Evolutionary conservation across 1,140 invertebrate species (phyloP).

Genomic region (Drosophila malerkotliana): DNA sequence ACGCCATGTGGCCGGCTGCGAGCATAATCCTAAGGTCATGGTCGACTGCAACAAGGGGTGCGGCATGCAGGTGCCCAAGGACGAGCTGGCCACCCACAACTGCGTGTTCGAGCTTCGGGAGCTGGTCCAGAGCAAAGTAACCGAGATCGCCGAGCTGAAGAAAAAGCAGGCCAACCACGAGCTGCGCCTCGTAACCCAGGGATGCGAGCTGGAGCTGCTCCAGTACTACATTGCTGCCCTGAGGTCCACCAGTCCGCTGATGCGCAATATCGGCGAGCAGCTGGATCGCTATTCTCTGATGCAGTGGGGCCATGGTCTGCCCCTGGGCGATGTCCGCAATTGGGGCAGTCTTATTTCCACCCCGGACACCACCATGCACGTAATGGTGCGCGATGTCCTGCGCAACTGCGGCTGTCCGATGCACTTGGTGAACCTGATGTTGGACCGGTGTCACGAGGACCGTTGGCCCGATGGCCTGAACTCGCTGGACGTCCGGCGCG

Average conservation of each 20-base stretch:
- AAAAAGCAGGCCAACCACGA: slow-evolving; percentile 25
- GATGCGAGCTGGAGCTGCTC: slow-evolving; percentile 60
- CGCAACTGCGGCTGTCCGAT: slow-evolving; percentile 50
- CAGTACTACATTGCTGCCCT: slow-evolving; percentile 61
- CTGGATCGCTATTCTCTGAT: slow-evolving; percentile 60
- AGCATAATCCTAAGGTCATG: slow-evolving; percentile 56
- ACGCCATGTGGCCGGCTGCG: slow-evolving; percentile 45
- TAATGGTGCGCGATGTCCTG: slow-evolving; percentile 46
- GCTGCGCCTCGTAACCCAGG: slow-evolving; percentile 24
- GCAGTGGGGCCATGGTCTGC: slow-evolving; percentile 52
- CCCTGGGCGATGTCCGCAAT: slow-evolving; percentile 24
- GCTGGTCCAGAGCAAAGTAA: slow-evolving; percentile 27
- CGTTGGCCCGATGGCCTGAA: slow-evolving; percentile 58
- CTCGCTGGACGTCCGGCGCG: slow-evolving; percentile 46
- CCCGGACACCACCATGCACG: slow-evolving; percentile 49
- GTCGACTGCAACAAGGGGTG: slow-evolving; percentile 52
- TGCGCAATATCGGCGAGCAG: slow-evolving; percentile 59
- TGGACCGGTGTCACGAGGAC: slow-evolving; percentile 63
- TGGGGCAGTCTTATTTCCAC: slow-evolving; percentile 71
- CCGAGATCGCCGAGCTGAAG: slow-evolving; percentile 22
- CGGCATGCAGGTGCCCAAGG: slow-evolving; percentile 57
- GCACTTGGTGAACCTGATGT: slow-evolving; percentile 49
- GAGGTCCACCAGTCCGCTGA: slow-evolving; percentile 54
- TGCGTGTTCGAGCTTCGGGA: slow-evolving; percentile 53
- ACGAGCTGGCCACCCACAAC: slow-evolving; percentile 57